Percentiles rank a stretch among this genome's conserved stretches.
phyloP scores from a whole-genome alignment of 1,140 invertebrate genomes.

The Bombus soroeensis region DNA sequence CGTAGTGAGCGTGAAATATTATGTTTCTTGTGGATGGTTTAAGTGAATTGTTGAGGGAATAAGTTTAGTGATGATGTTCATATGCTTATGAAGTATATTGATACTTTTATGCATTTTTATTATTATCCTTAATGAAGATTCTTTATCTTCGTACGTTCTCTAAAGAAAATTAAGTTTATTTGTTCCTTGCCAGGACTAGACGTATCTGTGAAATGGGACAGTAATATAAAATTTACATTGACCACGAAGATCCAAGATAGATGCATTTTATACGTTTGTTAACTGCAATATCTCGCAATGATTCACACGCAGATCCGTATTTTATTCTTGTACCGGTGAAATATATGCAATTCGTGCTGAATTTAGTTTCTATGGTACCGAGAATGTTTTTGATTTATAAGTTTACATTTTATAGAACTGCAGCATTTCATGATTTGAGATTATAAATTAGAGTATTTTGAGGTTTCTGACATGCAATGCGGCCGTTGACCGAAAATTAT shows the following conservation, averaged over 20 bases:
- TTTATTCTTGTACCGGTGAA: neutral
- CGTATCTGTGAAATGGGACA: neutral
- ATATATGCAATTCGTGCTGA: neutral
- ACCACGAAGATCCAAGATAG: neutral
- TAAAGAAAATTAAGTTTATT: neutral
- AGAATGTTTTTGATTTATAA: neutral
- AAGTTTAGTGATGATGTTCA: neutral
- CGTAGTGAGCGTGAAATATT: neutral
- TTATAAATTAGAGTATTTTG: neutral
- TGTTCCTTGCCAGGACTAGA: too few species aligned
- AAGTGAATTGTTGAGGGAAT: neutral
- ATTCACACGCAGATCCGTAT: neutral
- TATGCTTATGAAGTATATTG: neutral
- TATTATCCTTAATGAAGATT: too few species aligned
- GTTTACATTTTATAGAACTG: neutral
- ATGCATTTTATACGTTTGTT: neutral
- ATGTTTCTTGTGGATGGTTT: neutral
- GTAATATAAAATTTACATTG: neutral
- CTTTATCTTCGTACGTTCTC: neutral
- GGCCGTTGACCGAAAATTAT: slow-evolving; percentile 13
- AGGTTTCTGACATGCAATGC: neutral
- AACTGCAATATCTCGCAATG: too few species aligned
- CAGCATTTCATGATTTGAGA: neutral
- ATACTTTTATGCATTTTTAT: neutral
- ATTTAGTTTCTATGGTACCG: neutral